Evolutionary conservation across 2,888 invertebrate genomes (phyloP).

Genomic region (Cataglyphis cursor): DNA sequence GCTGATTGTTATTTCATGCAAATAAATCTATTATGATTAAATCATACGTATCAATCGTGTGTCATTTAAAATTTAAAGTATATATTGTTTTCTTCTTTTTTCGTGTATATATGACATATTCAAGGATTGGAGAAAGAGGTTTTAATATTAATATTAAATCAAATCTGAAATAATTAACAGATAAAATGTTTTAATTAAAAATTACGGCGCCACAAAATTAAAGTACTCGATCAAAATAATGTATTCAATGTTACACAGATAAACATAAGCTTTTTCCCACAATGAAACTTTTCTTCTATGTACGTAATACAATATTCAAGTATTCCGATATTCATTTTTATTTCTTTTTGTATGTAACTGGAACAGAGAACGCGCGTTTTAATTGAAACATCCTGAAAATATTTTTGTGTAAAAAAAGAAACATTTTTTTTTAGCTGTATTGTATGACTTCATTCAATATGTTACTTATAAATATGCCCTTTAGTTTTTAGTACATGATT

Average conservation of each 20-base stretch:
- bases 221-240: background rate
- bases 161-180: background rate
- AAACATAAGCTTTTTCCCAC: background rate
- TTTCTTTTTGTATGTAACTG: background rate
- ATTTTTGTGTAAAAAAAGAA: background rate
- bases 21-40: constrained; percentile 31
- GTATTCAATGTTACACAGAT: background rate
- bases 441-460: background rate
- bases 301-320: background rate
- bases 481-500: background rate
- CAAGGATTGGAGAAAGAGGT: background rate
- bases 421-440: background rate
- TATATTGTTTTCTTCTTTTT: background rate
- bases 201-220: background rate
- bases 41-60: background rate
- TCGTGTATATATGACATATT: background rate
- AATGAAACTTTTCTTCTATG: background rate
- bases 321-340: background rate
- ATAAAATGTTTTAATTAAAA: constrained; percentile 42
- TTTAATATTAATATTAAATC: constrained; percentile 14
- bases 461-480: background rate
- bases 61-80: constrained; percentile 25
- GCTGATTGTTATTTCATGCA: constrained; percentile 39
- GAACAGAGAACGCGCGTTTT: background rate
- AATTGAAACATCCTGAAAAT: background rate